Percentiles rank a stretch among this genome's conserved stretches.
phyloP scores from a whole-genome alignment of 2,888 invertebrate genomes.

The Pharmacophagus antenor region DNA sequence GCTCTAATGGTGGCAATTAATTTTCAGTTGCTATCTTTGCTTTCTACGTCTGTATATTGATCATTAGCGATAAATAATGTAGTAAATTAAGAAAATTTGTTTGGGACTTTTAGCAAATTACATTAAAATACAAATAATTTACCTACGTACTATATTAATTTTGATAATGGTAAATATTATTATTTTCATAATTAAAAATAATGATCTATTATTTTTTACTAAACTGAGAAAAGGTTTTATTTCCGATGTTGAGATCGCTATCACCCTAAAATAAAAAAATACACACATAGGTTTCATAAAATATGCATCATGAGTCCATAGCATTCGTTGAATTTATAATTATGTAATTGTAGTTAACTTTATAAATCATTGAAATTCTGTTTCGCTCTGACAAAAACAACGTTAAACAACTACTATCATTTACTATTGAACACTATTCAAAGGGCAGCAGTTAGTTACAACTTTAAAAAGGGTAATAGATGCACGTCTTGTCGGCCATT shows the following conservation, averaged over 20 bases:
- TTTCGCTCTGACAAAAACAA: conserved; percentile 10
- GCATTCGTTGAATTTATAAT: conserved; percentile 15
- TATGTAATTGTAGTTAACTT: conserved; percentile 12
- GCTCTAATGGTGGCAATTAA: conserved; percentile 28
- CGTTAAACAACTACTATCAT: conserved; percentile 38
- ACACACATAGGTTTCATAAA: neutral
- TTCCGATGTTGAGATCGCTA: too few species aligned
- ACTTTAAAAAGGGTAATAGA: conserved; percentile 73
- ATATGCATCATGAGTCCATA: conserved; percentile 7
- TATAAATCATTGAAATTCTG: conserved; percentile 23
- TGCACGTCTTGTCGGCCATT: conserved; percentile 76
- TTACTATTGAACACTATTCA: conserved; percentile 50
- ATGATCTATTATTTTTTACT: too few species aligned
- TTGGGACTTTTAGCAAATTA: neutral
- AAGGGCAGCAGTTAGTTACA: conserved; percentile 59
- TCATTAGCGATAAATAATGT: conserved; percentile 11
- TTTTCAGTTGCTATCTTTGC: conserved; percentile 26
- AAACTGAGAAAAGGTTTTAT: too few species aligned
- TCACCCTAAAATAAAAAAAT: neutral
- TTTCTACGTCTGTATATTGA: conserved; percentile 21
- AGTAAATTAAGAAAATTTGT: neutral
- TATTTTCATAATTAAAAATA: too few species aligned
- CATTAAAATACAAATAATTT: too few species aligned
- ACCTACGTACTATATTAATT: too few species aligned
- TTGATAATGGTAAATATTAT: too few species aligned